These are phyloP conservation scores for Puma concolor DNA, from an alignment of 2,113 vertebrate species.

Conservation along the genomic window DNA sequence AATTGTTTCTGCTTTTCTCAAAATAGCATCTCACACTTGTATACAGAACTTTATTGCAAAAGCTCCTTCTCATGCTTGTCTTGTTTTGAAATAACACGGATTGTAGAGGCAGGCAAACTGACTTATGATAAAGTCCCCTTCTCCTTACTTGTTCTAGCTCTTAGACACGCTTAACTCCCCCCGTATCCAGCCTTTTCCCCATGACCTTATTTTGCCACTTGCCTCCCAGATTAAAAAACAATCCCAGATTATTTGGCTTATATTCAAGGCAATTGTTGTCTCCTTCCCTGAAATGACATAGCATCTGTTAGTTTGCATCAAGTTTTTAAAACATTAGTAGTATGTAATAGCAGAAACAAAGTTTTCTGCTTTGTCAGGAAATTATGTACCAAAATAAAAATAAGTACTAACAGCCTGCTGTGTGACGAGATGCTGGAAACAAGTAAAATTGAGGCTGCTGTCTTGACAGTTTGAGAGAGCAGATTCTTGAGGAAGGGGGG, in stretches of 20 bases:
- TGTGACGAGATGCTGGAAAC: constrained; percentile 49
- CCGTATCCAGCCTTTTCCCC: not conserved
- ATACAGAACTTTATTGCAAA: not conserved
- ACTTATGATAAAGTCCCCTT: not conserved
- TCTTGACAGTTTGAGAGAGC: constrained; percentile 77
- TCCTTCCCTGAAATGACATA: not conserved
- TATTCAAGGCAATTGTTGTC: not conserved
- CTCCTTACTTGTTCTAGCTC: not conserved
- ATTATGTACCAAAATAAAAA: constrained; percentile 68
- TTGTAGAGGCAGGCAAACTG: not conserved
- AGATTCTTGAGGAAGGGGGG: constrained; percentile 52
- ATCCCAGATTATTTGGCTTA: not conserved
- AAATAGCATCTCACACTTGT: not conserved
- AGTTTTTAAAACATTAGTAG: not conserved
- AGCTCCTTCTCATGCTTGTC: not conserved
- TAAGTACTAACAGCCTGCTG: constrained; percentile 48
- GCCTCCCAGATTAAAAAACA: not conserved
- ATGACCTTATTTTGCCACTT: not conserved
- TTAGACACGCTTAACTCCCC: not conserved
- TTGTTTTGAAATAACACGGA: constrained; percentile 4
- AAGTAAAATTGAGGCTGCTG: constrained; percentile 63
- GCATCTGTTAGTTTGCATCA: constrained; percentile 48
- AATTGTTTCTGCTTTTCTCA: not conserved
- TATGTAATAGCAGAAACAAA: constrained; percentile 16
- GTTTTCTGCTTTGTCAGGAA: constrained; percentile 72